Conservation (phyloP, 2,797 vertebrate genomes). For the Gymnocypris eckloni region DNA sequence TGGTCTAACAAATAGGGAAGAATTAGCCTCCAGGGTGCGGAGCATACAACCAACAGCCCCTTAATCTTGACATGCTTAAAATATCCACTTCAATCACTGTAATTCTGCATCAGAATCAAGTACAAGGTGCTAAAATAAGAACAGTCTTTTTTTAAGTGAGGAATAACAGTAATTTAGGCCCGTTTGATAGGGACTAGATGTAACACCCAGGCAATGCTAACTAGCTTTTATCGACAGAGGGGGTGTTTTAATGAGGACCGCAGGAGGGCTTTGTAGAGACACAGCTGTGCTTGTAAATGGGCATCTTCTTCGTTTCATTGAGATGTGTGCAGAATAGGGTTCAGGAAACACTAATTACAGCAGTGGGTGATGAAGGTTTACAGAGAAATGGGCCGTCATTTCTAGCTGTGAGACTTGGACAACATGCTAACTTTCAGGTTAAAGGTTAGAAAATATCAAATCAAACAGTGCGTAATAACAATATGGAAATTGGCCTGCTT, state of each 20-base stretch:
- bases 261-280: slow-evolving; percentile 38
- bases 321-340: slow-evolving; percentile 17
- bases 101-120: slow-evolving; percentile 14
- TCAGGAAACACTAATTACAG: slow-evolving; percentile 40
- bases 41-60: background rate
- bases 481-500: background rate
- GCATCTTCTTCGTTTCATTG: slow-evolving; percentile 6
- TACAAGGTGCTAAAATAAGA: slow-evolving; percentile 31
- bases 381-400: background rate
- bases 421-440: background rate
- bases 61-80: slow-evolving; percentile 12
- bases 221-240: slow-evolving; percentile 35
- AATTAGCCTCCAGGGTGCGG: slow-evolving; percentile 11
- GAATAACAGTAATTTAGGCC: slow-evolving; percentile 33
- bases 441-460: background rate
- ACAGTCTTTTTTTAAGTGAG: slow-evolving; percentile 3
- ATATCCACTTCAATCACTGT: slow-evolving; percentile 20
- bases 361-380: slow-evolving; percentile 27
- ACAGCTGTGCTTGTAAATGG: slow-evolving; percentile 47
- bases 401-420: slow-evolving; percentile 1
- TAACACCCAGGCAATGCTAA: slow-evolving; percentile 28
- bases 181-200: slow-evolving; percentile 8
- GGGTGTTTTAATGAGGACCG: slow-evolving; percentile 37
- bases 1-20: slow-evolving; percentile 16
- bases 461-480: background rate